phyloP scores from a whole-genome alignment of 2,888 invertebrate species.

The Boloria selene region DNA sequence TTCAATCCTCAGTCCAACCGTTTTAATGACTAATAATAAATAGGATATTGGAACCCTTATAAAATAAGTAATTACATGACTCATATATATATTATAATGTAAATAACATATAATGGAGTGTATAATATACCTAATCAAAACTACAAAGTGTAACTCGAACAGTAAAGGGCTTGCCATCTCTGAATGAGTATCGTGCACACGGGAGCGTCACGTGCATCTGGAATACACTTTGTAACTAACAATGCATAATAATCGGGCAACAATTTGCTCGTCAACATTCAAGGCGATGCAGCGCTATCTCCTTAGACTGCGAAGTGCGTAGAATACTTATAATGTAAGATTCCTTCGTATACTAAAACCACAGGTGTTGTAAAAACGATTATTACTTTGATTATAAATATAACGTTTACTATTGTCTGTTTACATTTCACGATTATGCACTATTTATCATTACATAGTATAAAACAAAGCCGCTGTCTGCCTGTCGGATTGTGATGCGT shows the following conservation, averaged over 20 bases:
- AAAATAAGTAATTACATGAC: no score
- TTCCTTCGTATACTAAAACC: not conserved
- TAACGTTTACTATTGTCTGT: not conserved
- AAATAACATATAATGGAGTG: not conserved
- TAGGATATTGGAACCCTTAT: no score
- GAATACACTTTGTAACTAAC: constrained; percentile 32
- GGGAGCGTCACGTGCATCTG: constrained; percentile 25
- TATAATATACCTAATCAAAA: no score
- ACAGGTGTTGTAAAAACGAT: not conserved
- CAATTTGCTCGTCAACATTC: constrained; percentile 36
- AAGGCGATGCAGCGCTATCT: constrained; percentile 31
- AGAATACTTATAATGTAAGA: constrained; percentile 17
- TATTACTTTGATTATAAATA: not conserved
- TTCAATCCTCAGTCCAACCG: no score
- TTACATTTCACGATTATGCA: no score
- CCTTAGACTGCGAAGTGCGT: constrained; percentile 13
- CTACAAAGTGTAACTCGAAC: not conserved
- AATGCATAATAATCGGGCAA: constrained; percentile 37
- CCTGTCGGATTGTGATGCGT: no score
- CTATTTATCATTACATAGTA: no score
- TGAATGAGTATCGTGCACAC: constrained; percentile 15
- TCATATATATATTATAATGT: not conserved
- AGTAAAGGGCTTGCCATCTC: constrained; percentile 1
- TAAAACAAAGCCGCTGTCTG: no score
- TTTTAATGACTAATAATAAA: no score